Conservation (phyloP, 53 echinoderm and acorn worm genomes). For the Apostichopus leukothele region DNA sequence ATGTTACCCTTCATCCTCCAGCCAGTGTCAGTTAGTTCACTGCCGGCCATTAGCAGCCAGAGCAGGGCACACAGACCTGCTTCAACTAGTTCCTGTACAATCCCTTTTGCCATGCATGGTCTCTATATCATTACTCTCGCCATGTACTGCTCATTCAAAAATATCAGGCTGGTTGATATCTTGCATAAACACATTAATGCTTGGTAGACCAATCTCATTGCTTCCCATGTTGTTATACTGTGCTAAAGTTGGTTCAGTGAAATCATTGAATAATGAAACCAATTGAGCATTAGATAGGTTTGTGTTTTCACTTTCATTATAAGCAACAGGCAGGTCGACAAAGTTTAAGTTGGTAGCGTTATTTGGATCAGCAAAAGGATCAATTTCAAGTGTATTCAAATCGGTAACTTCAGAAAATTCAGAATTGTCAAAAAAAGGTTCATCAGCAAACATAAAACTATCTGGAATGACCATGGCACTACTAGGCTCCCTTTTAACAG, state of each 20-base stretch:
- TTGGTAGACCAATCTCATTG: not conserved
- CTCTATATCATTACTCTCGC: not conserved
- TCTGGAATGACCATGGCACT: not conserved
- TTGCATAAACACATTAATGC: too few species aligned
- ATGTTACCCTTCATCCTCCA: too few species aligned
- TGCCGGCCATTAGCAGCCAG: too few species aligned
- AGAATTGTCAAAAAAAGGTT: not conserved
- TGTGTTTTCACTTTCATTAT: too few species aligned
- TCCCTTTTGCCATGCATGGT: too few species aligned
- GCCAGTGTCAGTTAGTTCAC: too few species aligned
- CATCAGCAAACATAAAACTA: not conserved
- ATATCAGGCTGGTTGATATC: not conserved
- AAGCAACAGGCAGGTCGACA: too few species aligned
- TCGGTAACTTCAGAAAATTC: not conserved
- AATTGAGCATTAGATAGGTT: constrained; percentile 1
- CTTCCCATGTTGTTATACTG: not conserved
- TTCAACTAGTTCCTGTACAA: too few species aligned
- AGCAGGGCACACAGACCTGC: too few species aligned
- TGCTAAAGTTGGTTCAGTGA: not conserved
- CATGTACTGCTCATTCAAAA: not conserved
- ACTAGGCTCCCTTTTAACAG: not conserved
- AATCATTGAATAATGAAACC: not conserved
- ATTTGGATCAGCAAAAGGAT: not conserved
- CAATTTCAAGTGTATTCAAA: not conserved
- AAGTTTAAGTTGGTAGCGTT: not conserved